These are phyloP conservation scores for Luperina testacea DNA, from an alignment of 2,888 invertebrate species.

Conservation along the genomic window DNA sequence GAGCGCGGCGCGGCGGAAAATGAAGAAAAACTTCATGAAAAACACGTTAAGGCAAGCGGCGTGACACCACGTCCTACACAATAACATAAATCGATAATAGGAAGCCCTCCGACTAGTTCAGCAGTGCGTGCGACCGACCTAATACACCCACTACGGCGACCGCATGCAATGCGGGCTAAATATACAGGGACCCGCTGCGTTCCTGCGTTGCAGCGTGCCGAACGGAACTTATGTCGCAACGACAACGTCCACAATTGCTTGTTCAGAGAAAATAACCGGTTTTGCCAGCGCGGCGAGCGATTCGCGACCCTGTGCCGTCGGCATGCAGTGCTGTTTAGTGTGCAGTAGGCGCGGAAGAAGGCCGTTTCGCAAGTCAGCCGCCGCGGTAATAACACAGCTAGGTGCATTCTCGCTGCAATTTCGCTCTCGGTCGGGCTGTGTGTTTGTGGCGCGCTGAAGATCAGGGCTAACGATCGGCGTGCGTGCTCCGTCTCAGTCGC, in stretches of 20 bases:
- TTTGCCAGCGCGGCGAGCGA: conserved; percentile 71
- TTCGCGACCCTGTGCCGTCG: conserved; percentile 71
- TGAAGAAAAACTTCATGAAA: conserved; percentile 80
- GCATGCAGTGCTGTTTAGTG: conserved; percentile 72
- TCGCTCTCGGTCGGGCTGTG: conserved; percentile 90
- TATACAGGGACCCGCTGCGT: conserved; percentile 85
- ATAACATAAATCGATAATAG: conserved; percentile 89
- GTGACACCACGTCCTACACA: conserved; percentile 81
- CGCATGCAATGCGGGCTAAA: conserved; percentile 89
- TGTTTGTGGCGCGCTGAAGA: conserved; percentile 91
- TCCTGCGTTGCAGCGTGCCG: conserved; percentile 74
- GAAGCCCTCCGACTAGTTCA: conserved; percentile 90
- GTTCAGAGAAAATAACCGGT: conserved; percentile 86
- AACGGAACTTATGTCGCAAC: conserved; percentile 87
- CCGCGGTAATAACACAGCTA: conserved; percentile 88
- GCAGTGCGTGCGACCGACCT: conserved; percentile 90
- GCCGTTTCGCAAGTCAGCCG: conserved; percentile 82
- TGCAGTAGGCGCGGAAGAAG: conserved; percentile 72
- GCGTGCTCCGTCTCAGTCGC: conserved; percentile 81
- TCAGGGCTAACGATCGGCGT: conserved; percentile 90
- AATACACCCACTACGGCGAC: conserved; percentile 87
- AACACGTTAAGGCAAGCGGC: conserved; percentile 75
- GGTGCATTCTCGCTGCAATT: conserved; percentile 90
- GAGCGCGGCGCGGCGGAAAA: conserved; percentile 76
- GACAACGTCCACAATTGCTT: conserved; percentile 87